phyloP scores from a whole-genome alignment of 2,113 vertebrate species.

The Emydura subglobosa region DNA sequence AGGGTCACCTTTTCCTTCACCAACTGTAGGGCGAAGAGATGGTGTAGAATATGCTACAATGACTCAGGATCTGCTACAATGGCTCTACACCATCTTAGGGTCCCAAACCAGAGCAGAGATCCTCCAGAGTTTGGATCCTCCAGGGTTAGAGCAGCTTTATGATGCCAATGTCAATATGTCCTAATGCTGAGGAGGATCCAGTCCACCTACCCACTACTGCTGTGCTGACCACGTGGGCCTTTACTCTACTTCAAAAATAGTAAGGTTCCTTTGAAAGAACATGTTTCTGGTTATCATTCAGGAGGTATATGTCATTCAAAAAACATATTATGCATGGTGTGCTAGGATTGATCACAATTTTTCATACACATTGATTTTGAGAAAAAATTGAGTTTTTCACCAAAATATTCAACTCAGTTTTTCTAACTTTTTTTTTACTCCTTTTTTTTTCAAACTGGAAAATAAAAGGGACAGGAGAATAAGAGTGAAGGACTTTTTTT shows the following conservation, averaged over 20 bases:
- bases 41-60: too few relatives aligned
- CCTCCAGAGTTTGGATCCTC: neutral
- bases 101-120: neutral
- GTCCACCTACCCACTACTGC: neutral
- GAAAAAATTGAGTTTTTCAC: neutral
- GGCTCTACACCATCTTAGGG: neutral
- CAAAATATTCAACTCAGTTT: too few relatives aligned
- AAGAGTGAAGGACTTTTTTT: neutral
- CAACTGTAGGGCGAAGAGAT: neutral
- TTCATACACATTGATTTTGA: neutral
- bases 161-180: neutral
- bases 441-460: neutral
- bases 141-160: neutral
- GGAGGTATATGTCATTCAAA: neutral
- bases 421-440: neutral
- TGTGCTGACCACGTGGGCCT: neutral
- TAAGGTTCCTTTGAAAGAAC: neutral
- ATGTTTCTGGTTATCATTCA: neutral
- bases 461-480: neutral
- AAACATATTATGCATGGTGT: neutral
- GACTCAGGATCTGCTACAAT: neutral
- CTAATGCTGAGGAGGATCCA: neutral
- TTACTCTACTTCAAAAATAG: neutral
- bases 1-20: neutral
- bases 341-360: neutral